Evolutionary conservation across 2,888 invertebrate genomes (phyloP).

Genomic region (Hydriomena furcata): DNA sequence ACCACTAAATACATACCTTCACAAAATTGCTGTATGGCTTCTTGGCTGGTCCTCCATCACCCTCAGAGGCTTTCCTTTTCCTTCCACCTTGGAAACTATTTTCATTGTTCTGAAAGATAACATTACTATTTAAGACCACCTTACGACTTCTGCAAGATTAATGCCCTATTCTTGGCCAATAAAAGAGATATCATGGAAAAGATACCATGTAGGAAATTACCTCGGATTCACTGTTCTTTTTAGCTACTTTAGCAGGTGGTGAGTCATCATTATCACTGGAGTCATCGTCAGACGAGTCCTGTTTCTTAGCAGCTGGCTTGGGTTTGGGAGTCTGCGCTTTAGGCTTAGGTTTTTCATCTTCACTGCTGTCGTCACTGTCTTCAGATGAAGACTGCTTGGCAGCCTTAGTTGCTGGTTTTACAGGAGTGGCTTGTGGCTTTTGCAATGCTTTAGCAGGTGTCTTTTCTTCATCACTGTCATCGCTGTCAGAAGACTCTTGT

Average conservation of each 20-base stretch:
- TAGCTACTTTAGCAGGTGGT: conserved; percentile 39
- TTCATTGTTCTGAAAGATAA: conserved; percentile 38
- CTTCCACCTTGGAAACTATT: conserved; percentile 59
- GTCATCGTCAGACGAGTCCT: conserved; percentile 49
- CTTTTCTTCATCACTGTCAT: conserved; percentile 63
- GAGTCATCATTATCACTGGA: conserved; percentile 48
- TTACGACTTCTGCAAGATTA: no score
- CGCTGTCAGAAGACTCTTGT: conserved; percentile 61
- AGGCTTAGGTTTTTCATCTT: conserved; percentile 54
- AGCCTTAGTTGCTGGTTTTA: conserved; percentile 36
- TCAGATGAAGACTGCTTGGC: conserved; percentile 51
- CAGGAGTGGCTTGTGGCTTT: conserved; percentile 29
- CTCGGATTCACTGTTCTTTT: conserved; percentile 45
- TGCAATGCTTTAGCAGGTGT: conserved; percentile 31
- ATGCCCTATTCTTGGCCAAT: no score
- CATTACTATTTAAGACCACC: background rate
- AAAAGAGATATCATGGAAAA: no score
- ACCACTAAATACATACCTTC: conserved; percentile 74
- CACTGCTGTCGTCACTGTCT: conserved; percentile 58
- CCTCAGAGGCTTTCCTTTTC: conserved; percentile 73
- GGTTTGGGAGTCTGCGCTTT: conserved; percentile 43
- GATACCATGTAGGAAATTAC: conserved; percentile 27
- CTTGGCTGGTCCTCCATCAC: conserved; percentile 68
- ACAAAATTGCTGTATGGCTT: conserved; percentile 89
- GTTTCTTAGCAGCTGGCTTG: conserved; percentile 42